Evolutionary conservation across 2,113 vertebrate species (phyloP).

Genomic region (Sander lucioperca): DNA sequence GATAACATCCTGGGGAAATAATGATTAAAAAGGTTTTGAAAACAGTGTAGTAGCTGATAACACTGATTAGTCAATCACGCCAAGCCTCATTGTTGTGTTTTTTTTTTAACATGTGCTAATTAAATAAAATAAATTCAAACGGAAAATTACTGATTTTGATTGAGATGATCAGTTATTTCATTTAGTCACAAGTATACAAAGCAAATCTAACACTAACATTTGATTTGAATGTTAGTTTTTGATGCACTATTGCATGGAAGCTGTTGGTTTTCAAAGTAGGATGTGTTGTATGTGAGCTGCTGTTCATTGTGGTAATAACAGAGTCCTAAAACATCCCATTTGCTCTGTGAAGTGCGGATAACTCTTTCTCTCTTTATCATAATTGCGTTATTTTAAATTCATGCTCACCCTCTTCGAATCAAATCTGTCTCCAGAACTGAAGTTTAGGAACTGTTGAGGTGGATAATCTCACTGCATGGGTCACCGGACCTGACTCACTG

Average conservation of each 20-base stretch:
- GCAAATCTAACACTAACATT: not conserved
- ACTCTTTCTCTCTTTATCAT: not conserved
- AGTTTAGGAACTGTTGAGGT: constrained; percentile 38
- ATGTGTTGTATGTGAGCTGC: not conserved
- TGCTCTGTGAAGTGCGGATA: not conserved
- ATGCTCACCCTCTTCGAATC: not conserved
- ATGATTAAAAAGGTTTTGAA: not conserved
- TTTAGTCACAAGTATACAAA: not conserved
- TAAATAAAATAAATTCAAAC: no score
- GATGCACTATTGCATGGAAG: not conserved
- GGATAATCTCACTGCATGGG: constrained; percentile 29
- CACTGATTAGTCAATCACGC: not conserved
- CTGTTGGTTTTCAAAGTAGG: not conserved
- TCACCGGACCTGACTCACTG: constrained; percentile 44
- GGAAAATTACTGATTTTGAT: not conserved
- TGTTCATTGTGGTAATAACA: not conserved
- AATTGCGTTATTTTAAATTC: not conserved
- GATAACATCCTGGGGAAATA: constrained; percentile 8
- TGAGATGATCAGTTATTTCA: not conserved
- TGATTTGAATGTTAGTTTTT: not conserved
- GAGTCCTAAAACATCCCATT: not conserved
- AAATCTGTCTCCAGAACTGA: not conserved
- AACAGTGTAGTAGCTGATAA: constrained; percentile 9
- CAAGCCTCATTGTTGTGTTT: no score
- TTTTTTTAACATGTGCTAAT: no score